A percentile compares a stretch with the other conserved stretches of the same genome.
Evolutionary conservation across 2,888 invertebrate genomes (phyloP).

Genomic region (Amphipoea lucens): DNA sequence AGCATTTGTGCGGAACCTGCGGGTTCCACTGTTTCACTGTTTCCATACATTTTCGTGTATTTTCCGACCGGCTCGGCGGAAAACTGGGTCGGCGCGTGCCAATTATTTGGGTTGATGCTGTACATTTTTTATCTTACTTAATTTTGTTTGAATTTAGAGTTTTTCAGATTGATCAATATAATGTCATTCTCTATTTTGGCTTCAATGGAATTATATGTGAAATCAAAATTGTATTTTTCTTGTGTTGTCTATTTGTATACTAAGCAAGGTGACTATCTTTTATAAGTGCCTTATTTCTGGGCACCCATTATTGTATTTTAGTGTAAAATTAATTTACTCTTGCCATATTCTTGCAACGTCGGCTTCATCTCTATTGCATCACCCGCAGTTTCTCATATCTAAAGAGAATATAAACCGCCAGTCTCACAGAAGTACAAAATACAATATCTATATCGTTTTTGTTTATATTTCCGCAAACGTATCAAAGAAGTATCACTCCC

Average conservation of each 20-base stretch:
- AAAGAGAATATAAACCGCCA: not conserved
- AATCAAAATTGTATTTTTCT: not conserved
- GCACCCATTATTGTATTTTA: not conserved
- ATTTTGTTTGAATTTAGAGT: conserved; percentile 42
- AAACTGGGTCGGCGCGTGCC: conserved; percentile 52
- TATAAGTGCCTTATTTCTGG: not conserved
- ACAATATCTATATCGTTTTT: not conserved
- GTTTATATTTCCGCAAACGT: too few species aligned
- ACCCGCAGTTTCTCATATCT: not conserved
- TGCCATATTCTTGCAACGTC: not conserved
- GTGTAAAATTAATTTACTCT: not conserved
- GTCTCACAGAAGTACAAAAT: not conserved
- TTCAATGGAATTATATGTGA: not conserved
- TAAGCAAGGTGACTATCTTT: not conserved
- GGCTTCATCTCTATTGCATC: not conserved
- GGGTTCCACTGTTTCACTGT: not conserved
- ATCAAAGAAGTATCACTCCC: not conserved
- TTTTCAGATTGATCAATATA: not conserved
- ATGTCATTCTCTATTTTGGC: not conserved
- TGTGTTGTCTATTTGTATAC: not conserved
- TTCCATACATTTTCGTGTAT: conserved; percentile 44
- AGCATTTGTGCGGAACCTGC: conserved; percentile 21
- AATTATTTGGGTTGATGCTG: conserved; percentile 41
- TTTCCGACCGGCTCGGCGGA: conserved; percentile 18
- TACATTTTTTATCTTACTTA: conserved; percentile 40